Evolutionary conservation across 2,888 invertebrate genomes (phyloP).

Genomic region (Campoplex capitator): DNA sequence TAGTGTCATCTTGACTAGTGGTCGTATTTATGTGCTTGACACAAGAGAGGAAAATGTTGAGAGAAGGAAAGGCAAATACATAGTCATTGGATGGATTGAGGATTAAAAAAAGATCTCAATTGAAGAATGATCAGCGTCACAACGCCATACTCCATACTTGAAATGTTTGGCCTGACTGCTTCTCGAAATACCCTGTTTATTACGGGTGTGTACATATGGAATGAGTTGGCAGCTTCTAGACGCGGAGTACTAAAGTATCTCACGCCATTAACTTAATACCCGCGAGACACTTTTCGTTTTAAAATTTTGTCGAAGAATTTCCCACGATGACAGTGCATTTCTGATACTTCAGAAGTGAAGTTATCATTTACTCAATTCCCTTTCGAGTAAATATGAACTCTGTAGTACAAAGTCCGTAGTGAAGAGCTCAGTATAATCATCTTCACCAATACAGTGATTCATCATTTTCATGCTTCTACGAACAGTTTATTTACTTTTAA

Average conservation of each 20-base stretch:
- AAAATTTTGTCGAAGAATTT: constrained; percentile 1
- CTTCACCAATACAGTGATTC: not conserved
- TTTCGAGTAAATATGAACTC: not conserved
- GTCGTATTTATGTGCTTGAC: constrained; percentile 21
- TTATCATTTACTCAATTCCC: not conserved
- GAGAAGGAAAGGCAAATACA: not conserved
- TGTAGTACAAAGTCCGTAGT: not conserved
- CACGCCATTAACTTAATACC: not conserved
- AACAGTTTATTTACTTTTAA: not conserved
- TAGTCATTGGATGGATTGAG: constrained; percentile 4
- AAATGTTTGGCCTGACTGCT: not conserved
- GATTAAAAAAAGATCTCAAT: constrained; percentile 1
- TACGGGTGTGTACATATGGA: not conserved
- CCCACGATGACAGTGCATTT: not conserved
- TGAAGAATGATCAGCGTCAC: not conserved
- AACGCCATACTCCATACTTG: not conserved
- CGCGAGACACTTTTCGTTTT: not conserved
- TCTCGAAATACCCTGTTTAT: constrained; percentile 2
- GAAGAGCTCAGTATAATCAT: not conserved
- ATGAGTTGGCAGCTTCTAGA: not conserved
- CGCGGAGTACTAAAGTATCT: not conserved
- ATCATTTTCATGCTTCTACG: no score
- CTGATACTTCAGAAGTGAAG: not conserved
- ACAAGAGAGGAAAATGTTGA: not conserved
- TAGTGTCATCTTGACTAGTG: constrained; percentile 15